A percentile compares a stretch with the other conserved stretches of the same genome.
Conservation (phyloP, 2,797 vertebrate genomes). For the Poeciliopsis paucimaculata region DNA sequence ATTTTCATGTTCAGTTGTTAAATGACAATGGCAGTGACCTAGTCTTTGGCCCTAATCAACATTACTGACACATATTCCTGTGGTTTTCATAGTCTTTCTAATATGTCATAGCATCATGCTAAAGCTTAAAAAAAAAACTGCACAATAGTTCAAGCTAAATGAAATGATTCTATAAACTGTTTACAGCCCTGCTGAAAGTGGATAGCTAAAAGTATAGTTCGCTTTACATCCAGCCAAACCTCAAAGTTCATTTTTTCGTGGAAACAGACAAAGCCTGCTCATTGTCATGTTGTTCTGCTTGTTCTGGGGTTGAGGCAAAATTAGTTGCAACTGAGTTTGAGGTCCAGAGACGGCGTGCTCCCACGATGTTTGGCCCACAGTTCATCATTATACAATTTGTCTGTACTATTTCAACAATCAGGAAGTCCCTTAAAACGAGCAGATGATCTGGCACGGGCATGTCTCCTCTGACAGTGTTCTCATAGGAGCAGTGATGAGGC, state of each 20-base stretch:
- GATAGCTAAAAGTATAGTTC: slow-evolving; percentile 59
- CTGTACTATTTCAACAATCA: slow-evolving; percentile 75
- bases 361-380: slow-evolving; percentile 66
- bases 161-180: slow-evolving; percentile 46
- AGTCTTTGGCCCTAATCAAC: not conserved
- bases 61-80: not conserved
- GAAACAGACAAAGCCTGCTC: slow-evolving; percentile 73
- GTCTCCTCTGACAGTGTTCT: slow-evolving; percentile 60
- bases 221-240: slow-evolving; percentile 65
- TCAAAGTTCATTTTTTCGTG: slow-evolving; percentile 59
- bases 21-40: not conserved
- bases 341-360: slow-evolving; percentile 71
- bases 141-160: slow-evolving; percentile 36
- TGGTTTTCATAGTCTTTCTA: slow-evolving; percentile 18
- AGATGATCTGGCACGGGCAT: slow-evolving; percentile 54
- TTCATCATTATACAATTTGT: slow-evolving; percentile 85
- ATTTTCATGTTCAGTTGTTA: not conserved
- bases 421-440: slow-evolving; percentile 75
- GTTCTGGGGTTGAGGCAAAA: slow-evolving; percentile 75
- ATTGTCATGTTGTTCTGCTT: slow-evolving; percentile 78
- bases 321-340: slow-evolving; percentile 77
- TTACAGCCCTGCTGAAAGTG: slow-evolving; percentile 49
- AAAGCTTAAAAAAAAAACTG: slow-evolving; percentile 24
- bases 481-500: slow-evolving; percentile 67
- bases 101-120: slow-evolving; percentile 22